Base-by-base conservation (phyloP, 2,113 vertebrate species). In the Pipra filicauda region DNA sequence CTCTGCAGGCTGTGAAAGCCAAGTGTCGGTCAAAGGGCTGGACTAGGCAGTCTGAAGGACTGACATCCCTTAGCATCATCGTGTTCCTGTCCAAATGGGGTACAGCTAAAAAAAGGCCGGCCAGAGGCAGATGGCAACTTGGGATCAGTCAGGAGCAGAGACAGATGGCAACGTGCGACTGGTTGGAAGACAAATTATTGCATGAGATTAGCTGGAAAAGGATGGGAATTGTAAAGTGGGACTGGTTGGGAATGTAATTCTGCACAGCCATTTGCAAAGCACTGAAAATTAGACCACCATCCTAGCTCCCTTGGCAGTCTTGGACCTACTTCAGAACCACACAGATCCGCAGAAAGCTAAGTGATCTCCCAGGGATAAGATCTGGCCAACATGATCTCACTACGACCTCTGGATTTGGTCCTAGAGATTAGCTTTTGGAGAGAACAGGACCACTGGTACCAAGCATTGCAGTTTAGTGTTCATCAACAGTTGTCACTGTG, bases 111-210 rank as follows among this genome's bases (percentile, higher is more conserved):
- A 76, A 91, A 91, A 70, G 59, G 10, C 48, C 52, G 31, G 76
- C 76, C 84, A 84, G 73, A 49, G 89, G 82, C 92, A 95, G 91
- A 91, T 85, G 90, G 82, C 58, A 90, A 69, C 90, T 73, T 85
- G 66, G 88, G 85, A 95, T 94, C 88, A 72, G 67, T 77, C 59
- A 88, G 86, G 23, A 92, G 24, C 72, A 86, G 75, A 90, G 92
- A 91, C 95, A 96, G 94, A 94, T 95, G 95, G 92, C 58, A 88
- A 83, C 5, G 1, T 90, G 54, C 0, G 3, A 88, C 91, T 64
- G 24, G 48, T 88, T 96, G 95, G 88, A 96, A 90, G 69, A 74
- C 55, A 93, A 86, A 43, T 92, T 92, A 88, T 70, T 91, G 64
- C 83, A 74, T 66, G 75, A 88, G 37, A 91, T 92, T 85, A 91